Evolutionary conservation across 1,140 invertebrate species (phyloP), one percentile per base, ranked within the genome.

Genomic region (Meloidogyne hapla): DNA sequence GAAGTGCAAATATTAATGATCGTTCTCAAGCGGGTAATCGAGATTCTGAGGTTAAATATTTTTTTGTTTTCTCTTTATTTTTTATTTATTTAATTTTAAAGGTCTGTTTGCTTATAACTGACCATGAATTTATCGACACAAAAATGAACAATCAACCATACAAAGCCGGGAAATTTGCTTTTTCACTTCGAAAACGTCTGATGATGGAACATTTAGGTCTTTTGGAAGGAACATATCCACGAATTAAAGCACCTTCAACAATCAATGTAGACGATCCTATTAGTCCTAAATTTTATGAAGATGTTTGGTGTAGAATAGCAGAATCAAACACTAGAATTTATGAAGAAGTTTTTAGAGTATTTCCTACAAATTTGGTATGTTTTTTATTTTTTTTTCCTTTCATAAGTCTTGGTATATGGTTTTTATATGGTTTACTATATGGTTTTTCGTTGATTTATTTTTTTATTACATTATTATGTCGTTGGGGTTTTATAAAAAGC

Each of bases 1-100:
- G 96, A 2, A 80, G 79, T 56, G 95, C 96, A 0, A 99, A 99
- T 88, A 96, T 98, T 77, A 99, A 98, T 85, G 96, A 99, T 87
- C 89, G 96, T 72, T 96, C 94, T 76, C 91, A 98, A 90, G 89
- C 93, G 61, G 94, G 94, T 2, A 93, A 92, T 77, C 90, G 96
- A 77, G 96, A 98, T 85, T 96, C 94, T 10, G 96, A 99, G 90
- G 92, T 56, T n/a, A 18, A 45, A 68, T 26, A 4, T 25, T 68
- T 10, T 25, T 25, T 6, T n/a, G n/a, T n/a, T n/a, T n/a, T 2
- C 21, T 45, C 18, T 21, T n/a, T 28, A 42, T 69, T 28, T n/a
- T 25, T 4, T 2, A 21, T 9, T 33, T 69, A 61, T 45, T 18
- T 42, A 45, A 25, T 9, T 69, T 45, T 45, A 5, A n/a, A 69